Base-by-base conservation (phyloP, 2,888 invertebrate genomes). In the Tanytarsus gracilentus region DNA sequence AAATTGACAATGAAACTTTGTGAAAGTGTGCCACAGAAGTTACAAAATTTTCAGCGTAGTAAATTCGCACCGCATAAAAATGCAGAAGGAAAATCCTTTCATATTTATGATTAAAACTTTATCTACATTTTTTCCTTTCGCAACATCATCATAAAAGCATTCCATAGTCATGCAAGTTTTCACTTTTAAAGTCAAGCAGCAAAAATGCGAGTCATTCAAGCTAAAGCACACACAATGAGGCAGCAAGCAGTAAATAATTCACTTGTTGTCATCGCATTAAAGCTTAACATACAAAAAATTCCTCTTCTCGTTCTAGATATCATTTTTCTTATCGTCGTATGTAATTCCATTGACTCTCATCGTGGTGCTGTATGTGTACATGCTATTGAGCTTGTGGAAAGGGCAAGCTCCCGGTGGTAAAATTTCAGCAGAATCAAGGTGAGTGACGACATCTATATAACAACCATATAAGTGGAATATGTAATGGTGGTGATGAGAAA, bases 291-390 rank as follows among this genome's bases (percentile, higher is more conserved):
- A 23, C 44, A 30, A 18, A 8, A 9, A 7, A 11, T 14, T 50
- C 21, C 29, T 27, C 27, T 29, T 50, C 9, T 6, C 25, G 30
- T 40, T 44, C 68, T 84, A 91, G 77, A 80, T 90, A 72, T 82
- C 85, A 8, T 93, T 95, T 77, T 89, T 94, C 71, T 76, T 88
- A 63, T 87, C 89, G 62, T 91, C 92, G 58, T 96, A 92, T 75
- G 84, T 90, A 65, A 79, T 94, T 64, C 96, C 96, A 1, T 75
- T 96, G 73, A 82, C 86, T 53, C 77, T 93, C 67, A 93, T 93
- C 69, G 86, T 87, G 70, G 82, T 88, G 63, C 78, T 96, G 65
- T 96, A 96, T 72, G 83, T 92, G 73, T 82, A 87, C 67, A 92
- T 96, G 90, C 76, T 96, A 71, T 83, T 85, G 67, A 80, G 91